These are phyloP conservation scores for Pseudochromis fuscus DNA, from an alignment of 2,797 vertebrate genomes.

Conservation along the genomic window DNA sequence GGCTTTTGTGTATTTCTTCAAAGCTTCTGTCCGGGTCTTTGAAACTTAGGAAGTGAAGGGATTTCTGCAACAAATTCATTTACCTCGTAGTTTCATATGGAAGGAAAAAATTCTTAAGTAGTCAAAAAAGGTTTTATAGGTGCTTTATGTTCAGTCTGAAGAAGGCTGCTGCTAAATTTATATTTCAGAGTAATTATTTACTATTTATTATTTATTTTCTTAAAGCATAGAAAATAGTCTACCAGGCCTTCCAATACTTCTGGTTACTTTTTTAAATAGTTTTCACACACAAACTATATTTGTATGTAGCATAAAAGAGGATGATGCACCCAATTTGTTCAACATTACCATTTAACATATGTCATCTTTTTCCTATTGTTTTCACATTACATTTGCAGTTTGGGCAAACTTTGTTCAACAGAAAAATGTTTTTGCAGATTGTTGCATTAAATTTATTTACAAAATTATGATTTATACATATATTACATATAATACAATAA, in stretches of 20 bases:
- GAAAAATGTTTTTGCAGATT: neutral
- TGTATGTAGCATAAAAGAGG: too few species aligned
- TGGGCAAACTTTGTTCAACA: neutral
- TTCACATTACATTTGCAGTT: neutral
- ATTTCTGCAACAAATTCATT: neutral
- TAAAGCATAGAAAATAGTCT: neutral
- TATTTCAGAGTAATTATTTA: too few species aligned
- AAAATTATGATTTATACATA: slow-evolving; percentile 83
- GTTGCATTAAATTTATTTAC: slow-evolving; percentile 83
- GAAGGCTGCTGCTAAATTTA: too few species aligned
- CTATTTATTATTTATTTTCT: too few species aligned
- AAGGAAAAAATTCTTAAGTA: neutral
- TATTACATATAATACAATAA: slow-evolving; percentile 87
- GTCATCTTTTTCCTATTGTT: too few species aligned
- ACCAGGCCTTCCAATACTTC: neutral
- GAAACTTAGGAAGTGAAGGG: neutral
- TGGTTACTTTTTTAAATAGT: neutral
- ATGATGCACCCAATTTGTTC: too few species aligned
- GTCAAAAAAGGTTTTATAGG: too few species aligned
- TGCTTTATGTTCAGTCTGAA: too few species aligned
- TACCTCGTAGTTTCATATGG: neutral
- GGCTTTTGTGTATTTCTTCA: slow-evolving; percentile 4
- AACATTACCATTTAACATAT: too few species aligned
- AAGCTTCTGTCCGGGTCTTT: neutral
- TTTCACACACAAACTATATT: too few species aligned